These are phyloP conservation scores for Saxicola maurus DNA, from an alignment of 2,797 vertebrate genomes.

Conservation along the genomic window DNA sequence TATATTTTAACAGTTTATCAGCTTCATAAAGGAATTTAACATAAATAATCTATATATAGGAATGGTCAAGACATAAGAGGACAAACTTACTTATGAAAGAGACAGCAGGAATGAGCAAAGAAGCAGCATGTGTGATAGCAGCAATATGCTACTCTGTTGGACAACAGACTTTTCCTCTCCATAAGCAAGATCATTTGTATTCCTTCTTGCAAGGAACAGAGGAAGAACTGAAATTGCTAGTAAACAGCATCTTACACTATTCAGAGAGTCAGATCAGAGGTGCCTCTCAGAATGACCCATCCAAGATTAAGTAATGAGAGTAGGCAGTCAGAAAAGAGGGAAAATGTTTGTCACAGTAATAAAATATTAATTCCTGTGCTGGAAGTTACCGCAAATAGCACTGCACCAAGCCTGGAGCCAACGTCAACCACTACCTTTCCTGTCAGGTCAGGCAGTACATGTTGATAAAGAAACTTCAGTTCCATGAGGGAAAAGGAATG, in stretches of 20 bases:
- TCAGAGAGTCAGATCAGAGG: background rate
- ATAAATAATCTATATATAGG: conserved; percentile 21
- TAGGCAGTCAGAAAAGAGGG: conserved; percentile 26
- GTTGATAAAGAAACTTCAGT: conserved; percentile 88
- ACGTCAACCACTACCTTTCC: conserved; percentile 86
- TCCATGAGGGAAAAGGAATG: conserved; percentile 90
- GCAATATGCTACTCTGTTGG: conserved; percentile 29
- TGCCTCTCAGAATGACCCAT: conserved; percentile 19
- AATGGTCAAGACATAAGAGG: conserved; percentile 7
- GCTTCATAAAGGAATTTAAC: conserved; percentile 39
- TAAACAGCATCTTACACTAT: background rate
- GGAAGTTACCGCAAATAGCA: conserved; percentile 87
- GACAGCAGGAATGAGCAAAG: conserved; percentile 13
- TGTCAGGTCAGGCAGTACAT: conserved; percentile 85
- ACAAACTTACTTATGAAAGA: conserved; percentile 2
- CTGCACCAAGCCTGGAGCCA: conserved; percentile 89
- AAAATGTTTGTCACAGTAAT: conserved; percentile 58
- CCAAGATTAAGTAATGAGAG: conserved; percentile 33
- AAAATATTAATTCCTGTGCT: conserved; percentile 57
- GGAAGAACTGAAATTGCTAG: background rate
- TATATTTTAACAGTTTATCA: conserved; percentile 32
- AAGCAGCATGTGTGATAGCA: conserved; percentile 4
- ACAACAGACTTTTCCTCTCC: conserved; percentile 16
- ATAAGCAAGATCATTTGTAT: background rate
- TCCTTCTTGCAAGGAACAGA: background rate